These are phyloP conservation scores for Aegotheles bennettii DNA, from an alignment of 2,113 vertebrate species.

Conservation along the genomic window DNA sequence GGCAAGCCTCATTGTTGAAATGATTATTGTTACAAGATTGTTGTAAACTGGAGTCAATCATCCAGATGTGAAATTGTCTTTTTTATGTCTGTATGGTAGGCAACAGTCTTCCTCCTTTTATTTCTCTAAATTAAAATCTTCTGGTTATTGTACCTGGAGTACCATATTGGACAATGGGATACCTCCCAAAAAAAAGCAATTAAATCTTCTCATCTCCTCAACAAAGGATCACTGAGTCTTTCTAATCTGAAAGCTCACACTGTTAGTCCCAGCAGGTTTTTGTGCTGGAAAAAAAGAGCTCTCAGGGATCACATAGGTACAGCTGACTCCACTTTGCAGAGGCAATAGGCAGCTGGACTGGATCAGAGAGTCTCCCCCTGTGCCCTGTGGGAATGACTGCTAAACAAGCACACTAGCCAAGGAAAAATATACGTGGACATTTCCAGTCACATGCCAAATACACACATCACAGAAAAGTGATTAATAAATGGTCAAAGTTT, in stretches of 20 bases:
- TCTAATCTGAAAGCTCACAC: not conserved
- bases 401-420: not conserved
- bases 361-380: not conserved
- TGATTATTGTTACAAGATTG: slow-evolving; percentile 65
- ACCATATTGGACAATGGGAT: not conserved
- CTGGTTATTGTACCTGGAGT: not conserved
- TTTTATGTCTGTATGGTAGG: slow-evolving; percentile 24
- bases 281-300: not conserved
- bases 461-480: not conserved
- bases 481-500: not conserved
- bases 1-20: slow-evolving; percentile 52
- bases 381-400: not conserved
- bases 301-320: not conserved
- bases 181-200: not conserved
- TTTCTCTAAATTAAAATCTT: slow-evolving; percentile 39
- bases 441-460: not conserved
- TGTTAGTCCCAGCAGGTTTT: not conserved
- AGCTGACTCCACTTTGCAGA: not conserved
- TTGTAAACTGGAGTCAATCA: slow-evolving; percentile 66
- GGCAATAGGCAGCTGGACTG: not conserved
- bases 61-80: slow-evolving; percentile 51
- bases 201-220: not conserved
- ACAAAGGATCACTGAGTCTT: not conserved
- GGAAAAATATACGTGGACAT: rapidly evolving
- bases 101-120: slow-evolving; percentile 8